Percentiles rank a stretch among this genome's conserved stretches.
Conservation (phyloP, 2,888 invertebrate species). For the Kuschelorhynchus macadamiae region DNA sequence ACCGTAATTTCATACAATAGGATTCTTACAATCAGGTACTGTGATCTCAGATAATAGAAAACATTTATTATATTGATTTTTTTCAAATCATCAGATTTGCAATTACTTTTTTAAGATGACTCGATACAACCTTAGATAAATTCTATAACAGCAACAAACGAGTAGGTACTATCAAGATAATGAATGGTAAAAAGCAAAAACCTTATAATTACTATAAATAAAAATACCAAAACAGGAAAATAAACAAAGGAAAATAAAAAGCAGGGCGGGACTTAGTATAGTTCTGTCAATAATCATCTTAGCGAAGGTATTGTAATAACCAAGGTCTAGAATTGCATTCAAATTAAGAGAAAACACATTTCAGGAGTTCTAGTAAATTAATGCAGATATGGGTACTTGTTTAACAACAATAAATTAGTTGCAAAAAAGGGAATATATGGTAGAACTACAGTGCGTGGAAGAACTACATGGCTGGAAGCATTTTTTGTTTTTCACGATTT, state of each 20-base stretch:
- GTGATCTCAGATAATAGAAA: slow-evolving; percentile 18
- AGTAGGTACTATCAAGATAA: slow-evolving; percentile 68
- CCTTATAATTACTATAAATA: slow-evolving; percentile 64
- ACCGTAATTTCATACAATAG: not conserved
- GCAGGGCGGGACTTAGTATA: slow-evolving; percentile 5
- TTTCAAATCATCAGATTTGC: slow-evolving; percentile 10
- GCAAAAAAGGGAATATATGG: no score
- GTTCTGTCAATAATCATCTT: not conserved
- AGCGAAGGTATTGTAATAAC: no score
- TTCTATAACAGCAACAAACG: slow-evolving; percentile 62
- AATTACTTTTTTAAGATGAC: slow-evolving; percentile 2
- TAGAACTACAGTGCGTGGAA: no score
- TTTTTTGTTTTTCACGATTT: no score
- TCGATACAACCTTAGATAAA: slow-evolving; percentile 52
- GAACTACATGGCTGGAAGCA: no score
- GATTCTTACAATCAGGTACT: not conserved
- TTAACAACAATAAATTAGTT: no score
- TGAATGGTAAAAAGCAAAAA: slow-evolving; percentile 67
- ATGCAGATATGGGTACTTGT: no score
- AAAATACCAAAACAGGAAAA: slow-evolving; percentile 53
- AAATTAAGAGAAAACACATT: no score
- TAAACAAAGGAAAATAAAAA: slow-evolving; percentile 22
- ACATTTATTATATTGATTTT: slow-evolving; percentile 23
- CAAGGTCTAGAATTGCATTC: no score
- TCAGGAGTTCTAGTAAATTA: no score